A percentile compares a stretch with the other conserved stretches of the same genome.
Conservation (phyloP, 1,140 invertebrate species). For the Drepana arcuata region DNA sequence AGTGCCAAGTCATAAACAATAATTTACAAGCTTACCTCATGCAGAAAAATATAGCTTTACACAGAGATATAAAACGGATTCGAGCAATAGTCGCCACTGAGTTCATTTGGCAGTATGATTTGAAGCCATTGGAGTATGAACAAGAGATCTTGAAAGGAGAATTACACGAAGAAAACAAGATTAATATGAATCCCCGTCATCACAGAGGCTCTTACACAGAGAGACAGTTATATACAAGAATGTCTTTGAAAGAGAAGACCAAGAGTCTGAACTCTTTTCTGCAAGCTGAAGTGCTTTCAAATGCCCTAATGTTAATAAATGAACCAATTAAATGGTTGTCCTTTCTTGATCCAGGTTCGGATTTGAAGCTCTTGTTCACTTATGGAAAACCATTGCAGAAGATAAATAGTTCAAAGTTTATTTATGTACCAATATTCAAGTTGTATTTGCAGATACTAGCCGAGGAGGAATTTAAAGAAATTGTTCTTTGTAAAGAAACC, state of each 20-base stretch:
- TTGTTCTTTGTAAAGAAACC: slow-evolving; percentile 28
- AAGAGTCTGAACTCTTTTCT: slow-evolving; percentile 45
- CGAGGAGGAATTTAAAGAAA: slow-evolving; percentile 48
- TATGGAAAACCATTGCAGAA: slow-evolving; percentile 48
- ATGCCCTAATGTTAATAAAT: slow-evolving; percentile 44
- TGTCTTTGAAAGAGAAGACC: slow-evolving; percentile 63
- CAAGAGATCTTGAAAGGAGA: slow-evolving; percentile 57
- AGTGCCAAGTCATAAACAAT: slow-evolving; percentile 76
- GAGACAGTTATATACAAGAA: slow-evolving; percentile 58
- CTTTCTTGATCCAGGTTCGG: slow-evolving; percentile 21
- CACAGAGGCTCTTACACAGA: slow-evolving; percentile 70
- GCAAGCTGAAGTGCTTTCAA: slow-evolving; percentile 42
- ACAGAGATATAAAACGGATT: slow-evolving; percentile 63
- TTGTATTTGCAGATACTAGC: slow-evolving; percentile 57
- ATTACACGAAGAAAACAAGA: slow-evolving; percentile 55
- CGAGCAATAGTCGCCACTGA: slow-evolving; percentile 58
- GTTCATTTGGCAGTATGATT: slow-evolving; percentile 70
- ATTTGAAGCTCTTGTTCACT: slow-evolving; percentile 37
- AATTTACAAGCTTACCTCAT: slow-evolving; percentile 76
- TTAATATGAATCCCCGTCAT: slow-evolving; percentile 61
- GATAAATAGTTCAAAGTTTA: slow-evolving; percentile 66
- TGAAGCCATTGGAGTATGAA: slow-evolving; percentile 52
- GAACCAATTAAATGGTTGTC: slow-evolving; percentile 40
- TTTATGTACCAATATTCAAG: slow-evolving; percentile 61
- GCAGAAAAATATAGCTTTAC: slow-evolving; percentile 58